These are phyloP conservation scores for Oreocharis arfaki DNA, from an alignment of 2,113 vertebrate genomes.

Conservation along the genomic window DNA sequence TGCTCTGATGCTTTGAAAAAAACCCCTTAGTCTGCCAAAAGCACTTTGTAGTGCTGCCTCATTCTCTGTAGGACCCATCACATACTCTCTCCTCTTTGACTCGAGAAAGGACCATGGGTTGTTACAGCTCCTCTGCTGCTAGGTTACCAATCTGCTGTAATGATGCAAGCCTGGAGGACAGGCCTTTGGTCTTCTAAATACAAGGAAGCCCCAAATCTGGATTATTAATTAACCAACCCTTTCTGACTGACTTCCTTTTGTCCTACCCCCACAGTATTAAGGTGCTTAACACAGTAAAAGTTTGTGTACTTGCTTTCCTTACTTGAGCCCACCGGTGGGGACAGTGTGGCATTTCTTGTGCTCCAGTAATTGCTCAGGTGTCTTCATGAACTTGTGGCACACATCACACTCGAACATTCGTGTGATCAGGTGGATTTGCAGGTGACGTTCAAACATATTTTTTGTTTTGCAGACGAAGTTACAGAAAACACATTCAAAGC, in stretches of 20 bases:
- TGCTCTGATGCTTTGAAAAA: neutral
- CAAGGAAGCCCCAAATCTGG: neutral
- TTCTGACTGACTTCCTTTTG: neutral
- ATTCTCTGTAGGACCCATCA: neutral
- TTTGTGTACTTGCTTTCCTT: slow-evolving; percentile 99
- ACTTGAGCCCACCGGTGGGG: slow-evolving; percentile 99
- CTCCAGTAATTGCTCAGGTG: slow-evolving; percentile 96
- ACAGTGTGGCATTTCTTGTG: slow-evolving; percentile 99
- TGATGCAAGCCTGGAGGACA: neutral
- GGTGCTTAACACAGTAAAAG: slow-evolving; percentile 80
- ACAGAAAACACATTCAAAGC: slow-evolving; percentile 98
- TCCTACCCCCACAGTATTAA: neutral
- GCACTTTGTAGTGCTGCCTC: neutral
- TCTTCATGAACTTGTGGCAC: slow-evolving; percentile 99
- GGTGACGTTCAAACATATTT: slow-evolving; percentile 96
- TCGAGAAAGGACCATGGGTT: neutral
- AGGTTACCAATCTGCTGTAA: neutral
- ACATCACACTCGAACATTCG: slow-evolving; percentile 99
- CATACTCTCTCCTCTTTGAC: neutral
- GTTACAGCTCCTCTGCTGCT: neutral
- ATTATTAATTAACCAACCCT: neutral
- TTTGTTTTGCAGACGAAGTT: slow-evolving; percentile 99
- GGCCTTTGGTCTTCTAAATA: neutral
- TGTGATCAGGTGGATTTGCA: slow-evolving; percentile 98
- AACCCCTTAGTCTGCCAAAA: neutral